A percentile compares a stretch with the other conserved stretches of the same genome.
These are phyloP conservation scores for Dicyrtomina minuta DNA, from an alignment of 2,888 invertebrate genomes.

Conservation along the genomic window DNA sequence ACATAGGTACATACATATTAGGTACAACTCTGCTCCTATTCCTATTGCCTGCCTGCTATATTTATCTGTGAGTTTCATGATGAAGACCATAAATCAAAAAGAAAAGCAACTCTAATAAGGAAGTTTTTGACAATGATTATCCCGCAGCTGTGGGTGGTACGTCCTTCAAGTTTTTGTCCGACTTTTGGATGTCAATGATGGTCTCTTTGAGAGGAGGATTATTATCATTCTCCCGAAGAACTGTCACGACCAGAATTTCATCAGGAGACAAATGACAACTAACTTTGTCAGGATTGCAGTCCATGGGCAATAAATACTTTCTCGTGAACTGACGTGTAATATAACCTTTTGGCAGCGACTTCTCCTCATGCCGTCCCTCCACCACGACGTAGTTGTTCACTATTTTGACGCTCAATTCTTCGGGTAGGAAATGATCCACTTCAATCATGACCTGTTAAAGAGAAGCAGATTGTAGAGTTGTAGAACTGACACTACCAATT, in stretches of 20 bases:
- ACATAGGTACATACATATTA: too few species aligned
- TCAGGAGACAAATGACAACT: constrained; percentile 74
- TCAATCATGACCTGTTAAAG: constrained; percentile 67
- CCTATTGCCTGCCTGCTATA: too few species aligned
- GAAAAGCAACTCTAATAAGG: too few species aligned
- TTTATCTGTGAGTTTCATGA: too few species aligned
- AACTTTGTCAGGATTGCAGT: constrained; percentile 71
- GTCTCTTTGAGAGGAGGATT: constrained; percentile 28
- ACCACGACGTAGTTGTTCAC: constrained; percentile 67
- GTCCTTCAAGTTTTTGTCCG: constrained; percentile 17
- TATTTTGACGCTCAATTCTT: constrained; percentile 74
- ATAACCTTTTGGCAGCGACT: constrained; percentile 78
- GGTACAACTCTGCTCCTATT: too few species aligned
- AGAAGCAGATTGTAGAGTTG: too few species aligned
- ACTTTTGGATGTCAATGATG: constrained; percentile 27
- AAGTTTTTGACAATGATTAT: not conserved
- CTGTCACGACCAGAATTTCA: constrained; percentile 64
- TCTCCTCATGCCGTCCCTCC: constrained; percentile 81
- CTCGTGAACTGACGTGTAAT: constrained; percentile 75
- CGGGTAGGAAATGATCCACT: constrained; percentile 75
- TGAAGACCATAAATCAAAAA: too few species aligned
- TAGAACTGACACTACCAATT: too few species aligned
- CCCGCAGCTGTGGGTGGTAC: constrained; percentile 4
- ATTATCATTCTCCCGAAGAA: constrained; percentile 54
- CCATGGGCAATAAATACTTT: constrained; percentile 73